phyloP scores from a whole-genome alignment of 92 coral and sea anemone species.

The Porites divaricata region DNA sequence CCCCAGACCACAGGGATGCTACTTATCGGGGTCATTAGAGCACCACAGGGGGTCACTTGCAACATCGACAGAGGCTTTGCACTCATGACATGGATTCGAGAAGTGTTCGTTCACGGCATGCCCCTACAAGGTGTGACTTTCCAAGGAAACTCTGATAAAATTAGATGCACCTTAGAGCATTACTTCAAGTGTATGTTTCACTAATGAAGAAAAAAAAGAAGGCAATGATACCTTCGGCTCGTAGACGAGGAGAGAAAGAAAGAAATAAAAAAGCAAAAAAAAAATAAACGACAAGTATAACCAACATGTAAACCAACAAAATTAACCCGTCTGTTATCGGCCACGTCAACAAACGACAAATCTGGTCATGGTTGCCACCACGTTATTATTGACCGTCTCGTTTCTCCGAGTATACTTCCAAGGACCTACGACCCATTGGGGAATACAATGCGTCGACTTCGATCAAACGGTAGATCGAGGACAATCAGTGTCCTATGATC shows the following conservation, averaged over 20 bases:
- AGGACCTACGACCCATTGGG: conserved; percentile 3
- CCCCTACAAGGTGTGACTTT: background rate
- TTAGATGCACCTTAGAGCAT: background rate
- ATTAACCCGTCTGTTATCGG: background rate
- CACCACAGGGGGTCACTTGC: background rate
- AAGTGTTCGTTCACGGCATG: conserved; percentile 1
- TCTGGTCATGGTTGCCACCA: background rate
- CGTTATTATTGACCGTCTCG: background rate
- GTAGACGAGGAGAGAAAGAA: too few relatives aligned
- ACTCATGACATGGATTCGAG: conserved; percentile 11
- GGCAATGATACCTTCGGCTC: too few relatives aligned
- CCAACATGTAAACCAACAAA: too few relatives aligned
- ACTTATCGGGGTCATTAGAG: background rate
- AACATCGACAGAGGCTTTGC: background rate
- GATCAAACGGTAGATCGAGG: background rate
- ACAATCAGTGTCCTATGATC: background rate
- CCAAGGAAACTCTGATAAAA: background rate
- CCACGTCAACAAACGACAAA: background rate
- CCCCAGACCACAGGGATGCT: background rate
- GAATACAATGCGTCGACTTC: conserved; percentile 24
- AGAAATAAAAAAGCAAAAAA: too few relatives aligned
- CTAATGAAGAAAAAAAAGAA: background rate
- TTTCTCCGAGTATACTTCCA: conserved; percentile 14
- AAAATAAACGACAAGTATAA: too few relatives aligned
- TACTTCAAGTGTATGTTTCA: background rate